Base-by-base conservation (phyloP, 1,140 invertebrate species). In the Thrips palmi region DNA sequence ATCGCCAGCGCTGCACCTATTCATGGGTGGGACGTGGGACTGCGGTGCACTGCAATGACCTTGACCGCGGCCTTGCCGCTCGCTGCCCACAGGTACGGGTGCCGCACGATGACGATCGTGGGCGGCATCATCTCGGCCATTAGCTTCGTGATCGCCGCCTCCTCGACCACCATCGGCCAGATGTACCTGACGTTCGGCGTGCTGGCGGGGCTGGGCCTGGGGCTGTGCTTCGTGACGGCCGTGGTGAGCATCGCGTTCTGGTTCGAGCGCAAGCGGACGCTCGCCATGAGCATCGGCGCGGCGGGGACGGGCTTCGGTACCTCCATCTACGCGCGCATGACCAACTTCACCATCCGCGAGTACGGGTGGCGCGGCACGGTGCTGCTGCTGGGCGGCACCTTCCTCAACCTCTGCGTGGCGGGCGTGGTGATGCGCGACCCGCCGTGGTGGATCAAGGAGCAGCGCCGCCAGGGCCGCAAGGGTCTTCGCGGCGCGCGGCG, bases 241-340 rank as follows among this genome's bases (percentile, higher is more conserved):
- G 83, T 88, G 1, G 89, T 96, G 2, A 77, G 74, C 23, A 91
- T 97, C 34, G 88, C 89, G 8, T 92, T 87, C 52, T 97, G 93
- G 71, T 97, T 97, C 55, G 91, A 97, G 45, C 83, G 85, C 49
- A 82, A 78, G 50, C 66, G 89, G 18, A 87, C 82, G 8, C 63
- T 97, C 28, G 92, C 92, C 3, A 89, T 87, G 8, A 87, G 92
- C 1, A 67, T 96, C 21, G 81, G 87, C 1, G 87, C 89, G 2
- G 86, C 84, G 46, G 87, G 87, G 14, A 86, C 82, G 5, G 81
- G 82, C 2, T 71, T 85, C 17, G 81, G 89, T 3, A 78, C 84
- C 0, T 85, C 89, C 52, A 58, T 89, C 2, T 86, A 88, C 53
- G 78, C 83, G 1, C 84, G 83, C 0, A 63, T 87, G 56, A 81